These are phyloP conservation scores for Plotosus lineatus DNA, from an alignment of 2,113 vertebrate species.

Conservation along the genomic window DNA sequence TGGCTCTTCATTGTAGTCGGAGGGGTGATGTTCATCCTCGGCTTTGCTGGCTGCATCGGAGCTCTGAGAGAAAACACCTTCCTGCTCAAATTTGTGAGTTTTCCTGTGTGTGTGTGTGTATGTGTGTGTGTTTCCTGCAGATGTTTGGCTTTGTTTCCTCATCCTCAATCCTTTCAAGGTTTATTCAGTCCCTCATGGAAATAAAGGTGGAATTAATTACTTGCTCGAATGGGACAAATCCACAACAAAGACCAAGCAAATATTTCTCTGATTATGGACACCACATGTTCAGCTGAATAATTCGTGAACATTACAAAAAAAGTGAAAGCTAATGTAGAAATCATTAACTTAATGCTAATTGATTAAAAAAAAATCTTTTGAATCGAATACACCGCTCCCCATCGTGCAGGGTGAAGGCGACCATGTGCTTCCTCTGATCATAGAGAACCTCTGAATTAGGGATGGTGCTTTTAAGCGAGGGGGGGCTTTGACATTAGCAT, in stretches of 20 bases:
- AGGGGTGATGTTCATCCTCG: constrained; percentile 87
- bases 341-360: not conserved
- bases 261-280: not conserved
- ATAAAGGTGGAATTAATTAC: constrained; percentile 22
- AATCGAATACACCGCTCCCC: not conserved
- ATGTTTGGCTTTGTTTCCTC: constrained; percentile 22
- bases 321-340: not conserved
- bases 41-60: constrained; percentile 90
- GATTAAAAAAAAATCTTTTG: no score
- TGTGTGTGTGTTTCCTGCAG: constrained; percentile 42
- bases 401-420: not conserved
- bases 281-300: not conserved
- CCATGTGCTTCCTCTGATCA: not conserved
- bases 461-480: no score
- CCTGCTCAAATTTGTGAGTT: constrained; percentile 89
- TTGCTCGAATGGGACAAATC: not conserved
- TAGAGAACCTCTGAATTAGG: not conserved
- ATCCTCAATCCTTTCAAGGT: constrained; percentile 9
- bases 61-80: constrained; percentile 88
- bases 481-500: no score
- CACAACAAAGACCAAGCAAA: constrained; percentile 6
- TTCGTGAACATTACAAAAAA: not conserved
- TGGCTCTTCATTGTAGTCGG: constrained; percentile 93
- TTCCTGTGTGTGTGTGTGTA: not conserved
- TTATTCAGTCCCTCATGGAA: constrained; percentile 25